Evolutionary conservation across 2,888 invertebrate species (phyloP), one percentile per base, ranked within the genome.

Genomic region (Carpatolechia fugitivella): DNA sequence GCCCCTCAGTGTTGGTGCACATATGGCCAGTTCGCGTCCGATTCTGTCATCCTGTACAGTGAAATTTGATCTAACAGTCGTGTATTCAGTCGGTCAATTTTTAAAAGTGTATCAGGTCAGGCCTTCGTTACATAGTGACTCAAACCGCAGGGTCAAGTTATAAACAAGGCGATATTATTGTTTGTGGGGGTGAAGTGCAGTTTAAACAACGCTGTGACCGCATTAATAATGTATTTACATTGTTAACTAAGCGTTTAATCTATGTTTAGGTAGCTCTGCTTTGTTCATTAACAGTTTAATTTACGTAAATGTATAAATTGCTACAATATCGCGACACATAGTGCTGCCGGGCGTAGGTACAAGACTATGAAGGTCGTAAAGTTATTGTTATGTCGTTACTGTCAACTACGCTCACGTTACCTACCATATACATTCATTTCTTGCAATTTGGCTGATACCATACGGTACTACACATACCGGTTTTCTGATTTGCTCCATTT

Each of bases 401-500:
- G 52, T 52, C 40, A 44, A 44, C 54, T 41, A 51, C 46, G 52
- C 52, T 53, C 44, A 47, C 49, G 48, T 53, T 55, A 50, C 57
- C 56, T 24, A 24, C 56, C 44, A 54, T 40, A 41, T 52, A n/a
- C 38, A 35, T 24, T 46, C 50, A 11, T 55, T 33, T 53, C 56
- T 56, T 50, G 38, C 52, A 40, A 59, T 55, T 55, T 57, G 54
- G 29, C 52, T 31, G 44, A 54, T 49, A 36, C 20, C 33, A 47
- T 30, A 49, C 49, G 14, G 13, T 18, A 30, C 40, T 41, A 41
- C 40, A 14, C 62, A 64, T 66, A 66, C 64, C 68, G 71, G 73
- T 73, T 67, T 73, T 72, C 64, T 72, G 71, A 64, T 77, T 71
- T 80, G 79, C 79, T 84, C 78, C 68, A 79, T 80, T 84, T 80